Conservation (phyloP, 2,113 vertebrate genomes). For the Sapajus apella region DNA sequence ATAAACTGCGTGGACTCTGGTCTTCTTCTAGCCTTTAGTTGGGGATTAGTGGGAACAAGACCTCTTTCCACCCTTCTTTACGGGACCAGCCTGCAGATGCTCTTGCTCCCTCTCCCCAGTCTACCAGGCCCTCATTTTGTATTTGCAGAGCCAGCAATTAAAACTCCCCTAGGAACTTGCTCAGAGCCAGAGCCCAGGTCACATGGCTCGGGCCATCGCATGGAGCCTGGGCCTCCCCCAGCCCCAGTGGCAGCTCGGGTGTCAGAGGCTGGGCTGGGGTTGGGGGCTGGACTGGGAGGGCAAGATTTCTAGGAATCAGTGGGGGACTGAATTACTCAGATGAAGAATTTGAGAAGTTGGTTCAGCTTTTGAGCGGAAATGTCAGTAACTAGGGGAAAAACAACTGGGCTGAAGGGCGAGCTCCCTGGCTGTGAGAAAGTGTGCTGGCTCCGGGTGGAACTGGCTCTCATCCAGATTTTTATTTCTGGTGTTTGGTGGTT, state of each 20-base stretch:
- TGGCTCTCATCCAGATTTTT: constrained; percentile 71
- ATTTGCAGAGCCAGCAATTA: background rate
- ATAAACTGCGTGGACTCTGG: background rate
- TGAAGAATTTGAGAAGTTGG: constrained; percentile 52
- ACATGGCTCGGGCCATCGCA: background rate
- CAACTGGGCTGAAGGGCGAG: background rate
- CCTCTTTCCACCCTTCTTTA: background rate
- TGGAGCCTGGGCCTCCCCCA: background rate
- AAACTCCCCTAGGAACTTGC: constrained; percentile 7
- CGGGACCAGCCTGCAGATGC: background rate
- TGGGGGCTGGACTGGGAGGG: background rate
- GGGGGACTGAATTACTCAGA: background rate
- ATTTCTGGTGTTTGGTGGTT: constrained; percentile 79
- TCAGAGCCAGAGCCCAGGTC: background rate
- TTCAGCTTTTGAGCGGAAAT: constrained; percentile 62
- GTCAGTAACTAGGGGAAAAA: constrained; percentile 56
- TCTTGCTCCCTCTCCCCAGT: background rate
- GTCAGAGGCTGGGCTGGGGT: background rate
- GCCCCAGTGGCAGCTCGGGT: constrained; percentile 33
- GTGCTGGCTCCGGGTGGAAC: constrained; percentile 46
- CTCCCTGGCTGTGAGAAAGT: constrained; percentile 43
- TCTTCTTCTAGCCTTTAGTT: background rate
- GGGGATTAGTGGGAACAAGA: background rate
- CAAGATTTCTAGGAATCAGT: constrained; percentile 49
- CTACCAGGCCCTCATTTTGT: background rate